These are phyloP conservation scores for Drosophila navojoa DNA, from an alignment of 1,140 invertebrate genomes.

Conservation along the genomic window DNA sequence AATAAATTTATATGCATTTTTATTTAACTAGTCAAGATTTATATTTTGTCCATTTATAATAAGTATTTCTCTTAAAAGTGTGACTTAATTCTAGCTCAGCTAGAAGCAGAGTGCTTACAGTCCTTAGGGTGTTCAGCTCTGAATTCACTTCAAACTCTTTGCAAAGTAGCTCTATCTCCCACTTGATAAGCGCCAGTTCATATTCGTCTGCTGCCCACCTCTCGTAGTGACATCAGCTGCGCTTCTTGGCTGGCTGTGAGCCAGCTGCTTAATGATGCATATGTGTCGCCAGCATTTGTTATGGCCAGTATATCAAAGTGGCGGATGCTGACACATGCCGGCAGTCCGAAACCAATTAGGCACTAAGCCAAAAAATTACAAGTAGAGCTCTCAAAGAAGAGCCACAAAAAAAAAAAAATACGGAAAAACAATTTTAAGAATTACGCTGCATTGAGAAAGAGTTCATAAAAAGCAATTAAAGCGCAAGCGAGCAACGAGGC, in stretches of 20 bases:
- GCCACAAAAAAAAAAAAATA: constrained; percentile 35
- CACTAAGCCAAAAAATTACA: constrained; percentile 57
- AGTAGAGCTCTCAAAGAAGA: background rate
- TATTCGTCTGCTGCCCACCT: too few species aligned
- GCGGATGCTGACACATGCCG: constrained; percentile 31
- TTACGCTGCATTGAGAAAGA: background rate
- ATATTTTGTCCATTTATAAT: too few species aligned
- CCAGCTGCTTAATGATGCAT: constrained; percentile 73
- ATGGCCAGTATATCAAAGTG: constrained; percentile 43
- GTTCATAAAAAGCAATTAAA: constrained; percentile 1
- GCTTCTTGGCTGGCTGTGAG: constrained; percentile 39
- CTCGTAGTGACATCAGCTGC: constrained; percentile 3
- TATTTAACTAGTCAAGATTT: too few species aligned
- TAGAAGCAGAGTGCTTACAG: too few species aligned
- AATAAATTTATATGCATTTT: too few species aligned
- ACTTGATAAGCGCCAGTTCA: too few species aligned
- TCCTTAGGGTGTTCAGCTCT: too few species aligned
- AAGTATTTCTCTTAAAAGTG: too few species aligned
- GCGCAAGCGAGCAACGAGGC: too few species aligned
- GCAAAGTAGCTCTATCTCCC: too few species aligned
- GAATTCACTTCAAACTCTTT: too few species aligned
- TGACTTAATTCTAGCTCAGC: too few species aligned
- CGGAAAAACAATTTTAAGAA: constrained; percentile 16
- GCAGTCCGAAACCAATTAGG: constrained; percentile 66
- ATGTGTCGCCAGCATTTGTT: constrained; percentile 64